Conservation (phyloP, 2,113 vertebrate genomes). For the Neogale vison region DNA sequence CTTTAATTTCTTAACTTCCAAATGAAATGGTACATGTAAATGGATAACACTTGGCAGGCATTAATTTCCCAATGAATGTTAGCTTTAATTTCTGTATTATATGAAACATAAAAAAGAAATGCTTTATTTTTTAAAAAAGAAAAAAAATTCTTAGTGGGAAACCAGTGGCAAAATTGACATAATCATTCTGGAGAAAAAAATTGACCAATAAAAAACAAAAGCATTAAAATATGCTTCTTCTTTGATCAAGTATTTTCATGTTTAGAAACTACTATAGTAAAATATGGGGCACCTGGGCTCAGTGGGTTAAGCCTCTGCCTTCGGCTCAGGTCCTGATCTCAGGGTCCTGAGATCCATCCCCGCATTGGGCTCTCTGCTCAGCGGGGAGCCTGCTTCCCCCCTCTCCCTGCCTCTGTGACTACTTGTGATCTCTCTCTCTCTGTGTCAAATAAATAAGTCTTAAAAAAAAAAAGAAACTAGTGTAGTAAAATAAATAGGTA, state of each 20-base stretch:
- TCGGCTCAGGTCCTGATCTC: too few relatives aligned
- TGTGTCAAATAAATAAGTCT: too few relatives aligned
- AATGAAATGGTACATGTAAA: not conserved
- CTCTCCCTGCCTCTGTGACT: too few relatives aligned
- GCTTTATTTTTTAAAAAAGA: not conserved
- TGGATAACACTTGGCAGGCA: not conserved
- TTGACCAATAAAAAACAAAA: conserved; percentile 43
- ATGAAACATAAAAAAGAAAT: not conserved
- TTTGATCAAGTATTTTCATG: conserved; percentile 35
- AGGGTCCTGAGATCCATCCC: too few relatives aligned
- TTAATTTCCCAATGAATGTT: conserved; percentile 14
- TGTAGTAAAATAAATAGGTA: conserved; percentile 29
- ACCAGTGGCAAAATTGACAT: conserved; percentile 2
- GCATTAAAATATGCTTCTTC: not conserved
- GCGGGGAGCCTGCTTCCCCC: too few relatives aligned
- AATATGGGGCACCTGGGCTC: not conserved
- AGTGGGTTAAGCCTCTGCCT: too few relatives aligned
- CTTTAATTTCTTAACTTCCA: not conserved
- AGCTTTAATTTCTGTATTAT: not conserved
- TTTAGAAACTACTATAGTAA: conserved; percentile 46
- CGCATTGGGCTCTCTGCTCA: too few relatives aligned
- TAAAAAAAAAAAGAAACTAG: not conserved
- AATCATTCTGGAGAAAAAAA: conserved; percentile 39
- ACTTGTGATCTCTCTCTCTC: too few relatives aligned
- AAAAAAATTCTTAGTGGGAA: not conserved